phyloP scores from a whole-genome alignment of 37 sponge, comb jelly and placozoan species.

The Amphimedon queenslandica region DNA sequence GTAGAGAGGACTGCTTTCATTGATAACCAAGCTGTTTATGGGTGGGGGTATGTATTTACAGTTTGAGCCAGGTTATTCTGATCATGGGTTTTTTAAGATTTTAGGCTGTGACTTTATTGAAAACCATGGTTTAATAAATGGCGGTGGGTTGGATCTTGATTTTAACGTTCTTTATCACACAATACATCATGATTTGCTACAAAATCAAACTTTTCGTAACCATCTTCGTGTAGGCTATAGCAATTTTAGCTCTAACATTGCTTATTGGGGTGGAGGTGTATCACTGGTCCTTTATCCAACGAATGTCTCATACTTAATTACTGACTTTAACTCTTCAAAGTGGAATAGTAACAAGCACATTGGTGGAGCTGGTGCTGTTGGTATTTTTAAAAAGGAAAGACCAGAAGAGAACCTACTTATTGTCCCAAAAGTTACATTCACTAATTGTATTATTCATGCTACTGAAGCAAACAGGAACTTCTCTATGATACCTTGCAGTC shows the following conservation, averaged over 20 bases:
- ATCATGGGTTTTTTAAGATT: not conserved
- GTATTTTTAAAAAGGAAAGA: not conserved
- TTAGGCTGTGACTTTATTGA: not conserved
- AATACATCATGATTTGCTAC: not conserved
- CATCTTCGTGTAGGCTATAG: not conserved
- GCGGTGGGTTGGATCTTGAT: conserved; percentile 9
- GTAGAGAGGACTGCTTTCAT: conserved; percentile 2
- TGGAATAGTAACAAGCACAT: not conserved
- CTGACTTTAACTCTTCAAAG: not conserved
- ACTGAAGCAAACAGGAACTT: not conserved
- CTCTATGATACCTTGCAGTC: not conserved
- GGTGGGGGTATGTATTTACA: conserved; percentile 19
- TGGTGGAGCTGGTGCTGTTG: conserved; percentile 9
- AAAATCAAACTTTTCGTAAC: not conserved
- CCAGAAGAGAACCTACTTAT: not conserved
- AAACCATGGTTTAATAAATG: conserved; percentile 8
- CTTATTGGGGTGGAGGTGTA: conserved; percentile 12
- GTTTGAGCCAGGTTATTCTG: conserved; percentile 3
- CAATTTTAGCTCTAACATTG: not conserved
- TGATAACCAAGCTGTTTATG: conserved; percentile 18
- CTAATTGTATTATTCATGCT: not conserved
- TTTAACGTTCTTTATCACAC: not conserved
- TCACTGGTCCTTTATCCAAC: not conserved
- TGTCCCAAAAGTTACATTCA: not conserved
- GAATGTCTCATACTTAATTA: not conserved